Base-by-base conservation (phyloP, 1,140 invertebrate species). In the Drosophila rufa region DNA sequence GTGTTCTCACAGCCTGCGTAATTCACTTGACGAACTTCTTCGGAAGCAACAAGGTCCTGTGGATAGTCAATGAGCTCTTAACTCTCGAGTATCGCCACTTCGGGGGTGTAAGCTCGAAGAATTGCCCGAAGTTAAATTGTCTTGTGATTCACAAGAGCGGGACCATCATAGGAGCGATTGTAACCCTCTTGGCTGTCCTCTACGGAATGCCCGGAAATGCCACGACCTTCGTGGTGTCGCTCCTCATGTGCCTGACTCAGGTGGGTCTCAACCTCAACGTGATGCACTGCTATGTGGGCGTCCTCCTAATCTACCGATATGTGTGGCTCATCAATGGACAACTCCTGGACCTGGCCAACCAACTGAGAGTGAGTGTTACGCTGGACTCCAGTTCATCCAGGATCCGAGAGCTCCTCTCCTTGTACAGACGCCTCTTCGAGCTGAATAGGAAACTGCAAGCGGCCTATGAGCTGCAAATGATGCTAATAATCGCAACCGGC, bases 261-360 rank as follows among this genome's bases (percentile, higher is more conserved):
- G 1, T 78, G 17, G n/a, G 11, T 2, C 7, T 46, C 7, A 25
- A 50, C 7, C 22, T 78, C 2, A 22, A 47, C 8, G 19, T 57
- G 1, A 69, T 74, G 61, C 83, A 87, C 6, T 82, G 53, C 19
- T 51, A 59, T 40, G 4, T 86, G n/a, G 61, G 47, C 0, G n/a
- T 82, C 0, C 25, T 82, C 1, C 30, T 38, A 1, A 75, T 79
- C 27, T 86, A 86, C 50, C 69, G 82, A 1, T 65, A 46, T 22
- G 9, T 79, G 0, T 86, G 82, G 82, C 22, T 73, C 0, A 56
- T 86, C 2, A 86, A 86, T 22, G 45, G 38, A 9, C 19, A 86
- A 9, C 59, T 86, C 1, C 25, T 58, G 8, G 22, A 27, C 1
- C 7, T 79, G 0, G 47, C 48, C 1, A 62, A 67, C 27, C 11